Base-by-base conservation (phyloP, 1,140 invertebrate genomes). In the Zaprionus vittiger region DNA sequence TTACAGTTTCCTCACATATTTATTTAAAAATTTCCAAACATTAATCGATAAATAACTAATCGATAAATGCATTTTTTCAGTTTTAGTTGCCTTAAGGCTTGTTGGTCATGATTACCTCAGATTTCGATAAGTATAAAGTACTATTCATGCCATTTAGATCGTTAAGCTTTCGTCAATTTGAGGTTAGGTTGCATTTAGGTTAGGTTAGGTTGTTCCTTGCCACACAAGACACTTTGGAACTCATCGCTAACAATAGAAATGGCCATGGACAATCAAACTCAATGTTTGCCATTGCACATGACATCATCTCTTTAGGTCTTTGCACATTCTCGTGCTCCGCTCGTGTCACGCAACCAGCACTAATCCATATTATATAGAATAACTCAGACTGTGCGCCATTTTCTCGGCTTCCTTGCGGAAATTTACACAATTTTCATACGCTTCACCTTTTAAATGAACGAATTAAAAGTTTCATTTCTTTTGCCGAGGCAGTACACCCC, bases 361-460 rank as follows among this genome's bases (percentile, higher is more conserved):
- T 66, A 66, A 56, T 56, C 2, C 15, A 3, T 5, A 24, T 47
- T 38, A 22, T 11, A 28, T 15, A 38, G 20, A 66, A 57, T 49
- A 49, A 24, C 62, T 60, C 55, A 62, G 54, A 14, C 41, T 14
- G 34, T 17, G 52, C 31, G 17, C 20, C 52, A 9, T 31, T 52
- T 49, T 66, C 38, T 52, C 55, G 73, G 57, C 64, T 68, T 47
- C 69, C 73, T 80, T 79, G 73, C 69, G 66, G 64, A 79, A 77
- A 76, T 91, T 91, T 91, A 71, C 86, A 81, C 73, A 83, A 87
- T 87, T 89, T 87, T 87, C 83, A 89, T 89, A 79, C 83, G 78
- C 84, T 87, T 89, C 83, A 87, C 83, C 86, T 90, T 86, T 80
- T 81, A 89, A 90, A 90, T 86, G 80, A 82, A 83, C 86, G 82